Evolutionary conservation across 2,888 invertebrate species (phyloP), one percentile per base, ranked within the genome.

Genomic region (Caenorhabditis sp.): DNA sequence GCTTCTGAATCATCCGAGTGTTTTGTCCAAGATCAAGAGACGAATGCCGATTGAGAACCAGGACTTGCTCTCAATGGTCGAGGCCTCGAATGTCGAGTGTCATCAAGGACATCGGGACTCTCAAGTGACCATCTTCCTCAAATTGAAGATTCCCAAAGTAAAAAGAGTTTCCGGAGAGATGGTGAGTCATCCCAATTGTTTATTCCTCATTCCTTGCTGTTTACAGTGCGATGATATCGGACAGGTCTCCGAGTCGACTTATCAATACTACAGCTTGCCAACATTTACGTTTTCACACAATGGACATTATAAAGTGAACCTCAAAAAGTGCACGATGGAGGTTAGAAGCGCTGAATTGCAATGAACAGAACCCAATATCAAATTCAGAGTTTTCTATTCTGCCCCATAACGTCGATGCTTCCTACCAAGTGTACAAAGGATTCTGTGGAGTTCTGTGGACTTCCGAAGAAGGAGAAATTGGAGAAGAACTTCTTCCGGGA

Each of bases 161-260:
- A 7, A 15, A 35, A 58, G 22, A 5, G 7, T 13, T 2, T 22
- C 1, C 26, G 17, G 39, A 6, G 27, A 65, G 13, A 45, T 20
- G 9, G 68, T 59, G 22, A 26, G 39, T 27, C 4, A 41, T n/a
- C n/a, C n/a, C 39, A 15, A 13, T 9, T 8, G 22, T 11, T 5
- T 15, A 24, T 50, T 50, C 17, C 48, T 48, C 39, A 26, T 50
- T n/a, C 15, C 17, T 2, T 22, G n/a, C n/a, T 48, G 13, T n/a
- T 52, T 35, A 2, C 43, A 59, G 68, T 68, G 68, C 52, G 68
- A 68, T 27, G 68, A 68, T 59, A 59, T 68, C 13, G 68, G 68
- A 11, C 30, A 0, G 8, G 37, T 68, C 1, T 17, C 4, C 7
- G 41, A 39, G 1, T 8, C 17, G 13, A 9, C 41, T 43, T 68